phyloP scores from a whole-genome alignment of 2,797 vertebrate genomes.

The Galaxias olidus region DNA sequence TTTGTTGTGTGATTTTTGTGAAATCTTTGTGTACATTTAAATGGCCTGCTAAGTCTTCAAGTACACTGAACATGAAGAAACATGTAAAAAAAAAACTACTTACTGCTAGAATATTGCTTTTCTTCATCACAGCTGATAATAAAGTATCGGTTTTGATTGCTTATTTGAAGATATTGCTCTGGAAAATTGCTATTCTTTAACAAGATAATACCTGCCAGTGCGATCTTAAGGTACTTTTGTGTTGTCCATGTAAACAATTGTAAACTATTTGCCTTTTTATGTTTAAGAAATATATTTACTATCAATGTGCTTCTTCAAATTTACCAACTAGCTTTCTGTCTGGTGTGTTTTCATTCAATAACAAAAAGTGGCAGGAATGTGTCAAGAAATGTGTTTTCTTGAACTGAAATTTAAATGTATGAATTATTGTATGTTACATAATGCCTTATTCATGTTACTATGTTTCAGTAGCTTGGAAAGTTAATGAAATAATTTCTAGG shows the following conservation, averaged over 20 bases:
- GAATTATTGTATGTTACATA: conserved; percentile 39
- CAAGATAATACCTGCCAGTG: conserved; percentile 32
- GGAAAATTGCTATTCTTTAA: conserved; percentile 5
- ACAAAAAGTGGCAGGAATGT: too few relatives aligned
- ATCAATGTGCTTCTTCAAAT: conserved; percentile 8
- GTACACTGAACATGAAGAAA: too few relatives aligned
- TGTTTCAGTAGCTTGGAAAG: conserved; percentile 20
- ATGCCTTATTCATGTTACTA: conserved; percentile 46
- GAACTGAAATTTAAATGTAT: conserved; percentile 2
- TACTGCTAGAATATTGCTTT: too few relatives aligned
- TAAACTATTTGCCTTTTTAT: conserved; percentile 20
- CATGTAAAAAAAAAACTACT: too few relatives aligned
- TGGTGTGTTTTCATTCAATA: too few relatives aligned
- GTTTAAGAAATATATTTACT: conserved; percentile 18
- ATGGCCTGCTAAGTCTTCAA: too few relatives aligned
- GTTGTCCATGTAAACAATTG: conserved; percentile 19
- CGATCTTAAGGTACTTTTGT: conserved; percentile 33
- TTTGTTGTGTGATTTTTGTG: too few relatives aligned
- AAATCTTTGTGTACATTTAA: too few relatives aligned
- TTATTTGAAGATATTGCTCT: too few relatives aligned
- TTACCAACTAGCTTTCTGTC: not conserved
- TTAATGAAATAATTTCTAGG: conserved; percentile 25
- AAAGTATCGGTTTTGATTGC: too few relatives aligned
- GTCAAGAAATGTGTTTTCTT: conserved; percentile 22
- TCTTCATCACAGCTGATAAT: too few relatives aligned